Conservation (phyloP, 2,113 vertebrate genomes). For the Ceuthmochares aereus region DNA sequence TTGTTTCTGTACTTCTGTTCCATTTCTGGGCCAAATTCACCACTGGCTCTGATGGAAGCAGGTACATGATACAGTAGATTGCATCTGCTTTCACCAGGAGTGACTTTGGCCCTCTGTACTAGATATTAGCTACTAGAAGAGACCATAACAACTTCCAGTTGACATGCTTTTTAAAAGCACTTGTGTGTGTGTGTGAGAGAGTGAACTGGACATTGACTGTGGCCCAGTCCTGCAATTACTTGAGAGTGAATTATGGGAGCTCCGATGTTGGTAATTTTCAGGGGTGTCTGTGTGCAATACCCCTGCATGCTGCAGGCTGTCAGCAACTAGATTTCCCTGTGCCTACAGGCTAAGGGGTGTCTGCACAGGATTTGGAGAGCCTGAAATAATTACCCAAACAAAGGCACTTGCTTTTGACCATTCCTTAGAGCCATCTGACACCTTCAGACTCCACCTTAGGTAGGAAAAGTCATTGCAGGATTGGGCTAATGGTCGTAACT, state of each 20-base stretch:
- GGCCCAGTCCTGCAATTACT: conserved; percentile 47
- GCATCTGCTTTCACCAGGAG: conserved; percentile 58
- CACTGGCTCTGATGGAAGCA: conserved; percentile 54
- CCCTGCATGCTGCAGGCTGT: neutral
- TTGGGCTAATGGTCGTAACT: conserved; percentile 10
- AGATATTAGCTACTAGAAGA: neutral
- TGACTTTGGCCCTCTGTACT: conserved; percentile 59
- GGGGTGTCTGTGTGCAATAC: neutral
- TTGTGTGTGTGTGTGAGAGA: neutral
- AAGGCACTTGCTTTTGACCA: neutral
- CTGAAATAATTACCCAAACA: neutral
- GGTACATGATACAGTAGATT: conserved; percentile 17
- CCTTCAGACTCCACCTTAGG: neutral
- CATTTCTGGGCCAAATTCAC: conserved; percentile 62
- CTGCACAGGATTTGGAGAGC: neutral
- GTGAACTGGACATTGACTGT: neutral
- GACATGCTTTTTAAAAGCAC: neutral
- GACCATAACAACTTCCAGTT: neutral
- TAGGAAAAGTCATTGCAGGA: conserved; percentile 37
- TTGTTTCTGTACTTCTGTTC: conserved; percentile 55
- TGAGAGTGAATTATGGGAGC: neutral
- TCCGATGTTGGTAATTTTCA: neutral
- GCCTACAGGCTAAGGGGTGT: neutral
- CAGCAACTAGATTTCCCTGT: neutral
- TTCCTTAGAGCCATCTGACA: neutral